Base-by-base conservation (phyloP, 2,113 vertebrate genomes). In the Coptodon bakossiorum region DNA sequence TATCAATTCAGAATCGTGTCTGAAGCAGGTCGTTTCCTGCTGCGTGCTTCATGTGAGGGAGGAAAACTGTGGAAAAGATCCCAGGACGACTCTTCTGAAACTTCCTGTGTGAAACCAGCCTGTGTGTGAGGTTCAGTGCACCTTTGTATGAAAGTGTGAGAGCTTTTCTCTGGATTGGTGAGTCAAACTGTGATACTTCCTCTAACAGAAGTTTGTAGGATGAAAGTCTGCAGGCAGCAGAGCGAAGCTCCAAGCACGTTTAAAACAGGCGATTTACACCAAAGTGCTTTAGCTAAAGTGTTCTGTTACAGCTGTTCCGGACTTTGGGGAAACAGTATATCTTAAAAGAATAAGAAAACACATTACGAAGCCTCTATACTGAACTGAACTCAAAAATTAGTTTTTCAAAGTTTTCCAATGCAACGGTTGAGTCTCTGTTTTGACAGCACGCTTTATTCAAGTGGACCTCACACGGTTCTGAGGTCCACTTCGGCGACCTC, bases 281-380 rank as follows among this genome's bases (percentile, higher is more conserved):
- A 16, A 1, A 24, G 66, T 43, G 66, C n/a, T 1, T 43, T 0
- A 10, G 68, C 22, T 17, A 27, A 27, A 45, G 40, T 17, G 13
- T 73, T 24, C 0, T 27, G 5, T 45, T 17, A 45, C 22, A 73
- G 68, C 22, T 27, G 8, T 45, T 45, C 40, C 38, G 16, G 24
- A 73, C 68, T 45, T 27, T 45, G 14, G 38, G 22, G 13, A 0
- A 6, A 43, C 22, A 1, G 66, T 27, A 2, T 4, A 45, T 71
- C 66, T 66, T 36, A 0, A 66, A n/a, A 66, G 9, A 63, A 36
- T 63, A 36, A 63, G 9, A 66, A 71, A 71, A 71, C 66, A 27
- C n/a, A 27, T 6, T 6, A 71, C 6, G 38, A 71, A 24, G 38
- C 5, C n/a, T 71, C 12, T 6, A 43, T 16, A 71, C 66, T 1